Evolutionary conservation across 2,888 invertebrate genomes (phyloP).

Genomic region (Parapristionchus giblindavisi): DNA sequence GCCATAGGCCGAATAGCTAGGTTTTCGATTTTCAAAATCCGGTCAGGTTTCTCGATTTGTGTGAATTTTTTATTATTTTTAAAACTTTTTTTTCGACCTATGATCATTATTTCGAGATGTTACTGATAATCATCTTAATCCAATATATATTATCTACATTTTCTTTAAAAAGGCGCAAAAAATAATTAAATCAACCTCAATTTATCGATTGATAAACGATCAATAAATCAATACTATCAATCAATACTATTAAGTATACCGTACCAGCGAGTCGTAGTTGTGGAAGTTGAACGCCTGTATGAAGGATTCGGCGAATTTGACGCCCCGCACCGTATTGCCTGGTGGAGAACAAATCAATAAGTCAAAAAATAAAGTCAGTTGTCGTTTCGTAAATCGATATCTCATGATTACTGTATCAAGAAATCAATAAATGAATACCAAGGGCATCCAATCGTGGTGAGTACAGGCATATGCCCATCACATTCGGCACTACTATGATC

Average conservation of each 20-base stretch:
- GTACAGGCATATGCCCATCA: conserved; percentile 82
- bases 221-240: background rate
- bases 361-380: too few species aligned
- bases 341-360: too few species aligned
- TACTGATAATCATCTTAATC: too few species aligned
- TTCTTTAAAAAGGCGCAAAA: too few species aligned
- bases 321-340: conserved; percentile 81
- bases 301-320: conserved; percentile 87
- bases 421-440: conserved; percentile 47
- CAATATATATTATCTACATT: too few species aligned
- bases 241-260: background rate
- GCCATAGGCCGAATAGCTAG: background rate
- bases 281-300: conserved; percentile 92
- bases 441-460: conserved; percentile 55
- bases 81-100: background rate
- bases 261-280: conserved; percentile 87
- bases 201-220: background rate
- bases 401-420: background rate
- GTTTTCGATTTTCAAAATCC: background rate
- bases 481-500: conserved; percentile 92
- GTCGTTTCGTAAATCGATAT: too few species aligned
- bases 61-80: background rate
- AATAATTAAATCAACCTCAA: background rate
- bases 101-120: too few species aligned
- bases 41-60: background rate